A percentile compares a stretch with the other conserved stretches of the same genome.
These are phyloP conservation scores for Spongia lamella DNA, from an alignment of 37 sponge, comb jelly and placozoan genomes.

Conservation along the genomic window DNA sequence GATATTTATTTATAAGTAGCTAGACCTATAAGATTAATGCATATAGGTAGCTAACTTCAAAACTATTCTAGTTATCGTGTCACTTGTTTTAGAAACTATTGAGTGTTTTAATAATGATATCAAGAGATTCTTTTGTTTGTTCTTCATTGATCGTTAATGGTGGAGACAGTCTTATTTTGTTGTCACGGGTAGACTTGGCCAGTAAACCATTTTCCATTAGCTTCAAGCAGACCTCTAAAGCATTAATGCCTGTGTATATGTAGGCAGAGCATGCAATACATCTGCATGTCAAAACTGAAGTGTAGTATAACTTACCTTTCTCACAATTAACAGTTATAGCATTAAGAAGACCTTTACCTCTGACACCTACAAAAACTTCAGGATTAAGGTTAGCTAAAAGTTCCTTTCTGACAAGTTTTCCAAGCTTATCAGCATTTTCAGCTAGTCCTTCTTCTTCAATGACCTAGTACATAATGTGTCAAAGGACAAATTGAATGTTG, in stretches of 20 bases:
- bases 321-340: constrained; percentile 77
- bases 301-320: too few relatives aligned
- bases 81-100: constrained; percentile 17
- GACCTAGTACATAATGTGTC: constrained; percentile 53
- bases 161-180: constrained; percentile 89
- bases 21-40: too few relatives aligned
- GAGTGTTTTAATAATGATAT: constrained; percentile 76
- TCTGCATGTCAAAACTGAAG: too few relatives aligned
- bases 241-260: constrained; percentile 29
- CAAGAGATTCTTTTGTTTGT: constrained; percentile 76
- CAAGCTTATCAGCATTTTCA: constrained; percentile 84
- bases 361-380: constrained; percentile 47
- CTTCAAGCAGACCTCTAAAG: constrained; percentile 72
- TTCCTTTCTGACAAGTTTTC: constrained; percentile 70
- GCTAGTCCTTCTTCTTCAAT: constrained; percentile 81
- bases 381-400: constrained; percentile 40
- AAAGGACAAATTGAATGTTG: background rate
- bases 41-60: too few relatives aligned
- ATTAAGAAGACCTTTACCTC: constrained; percentile 91
- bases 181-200: constrained; percentile 85
- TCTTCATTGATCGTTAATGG: constrained; percentile 93
- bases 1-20: too few relatives aligned
- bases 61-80: too few relatives aligned
- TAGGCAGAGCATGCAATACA: too few relatives aligned
- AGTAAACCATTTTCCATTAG: constrained; percentile 87